Evolutionary conservation across 1,140 invertebrate species (phyloP).

Genomic region (Chymomyza costata): DNA sequence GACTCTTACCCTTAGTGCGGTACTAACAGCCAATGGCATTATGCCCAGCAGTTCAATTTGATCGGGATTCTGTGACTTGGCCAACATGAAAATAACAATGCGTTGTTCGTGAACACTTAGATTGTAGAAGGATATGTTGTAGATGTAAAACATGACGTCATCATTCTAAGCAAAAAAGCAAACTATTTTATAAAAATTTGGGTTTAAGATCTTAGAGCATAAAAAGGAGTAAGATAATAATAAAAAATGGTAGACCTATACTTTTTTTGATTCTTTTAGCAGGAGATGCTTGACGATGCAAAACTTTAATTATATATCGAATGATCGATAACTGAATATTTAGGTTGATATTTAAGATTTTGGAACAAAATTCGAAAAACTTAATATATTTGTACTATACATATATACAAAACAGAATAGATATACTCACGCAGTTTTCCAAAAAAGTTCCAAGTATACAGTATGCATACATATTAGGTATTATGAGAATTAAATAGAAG

Average conservation of each 20-base stretch:
- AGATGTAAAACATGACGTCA: slow-evolving; percentile 31
- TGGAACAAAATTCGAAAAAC: no score
- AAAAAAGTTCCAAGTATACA: slow-evolving; percentile 44
- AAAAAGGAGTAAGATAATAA: no score
- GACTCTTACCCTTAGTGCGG: slow-evolving; percentile 40
- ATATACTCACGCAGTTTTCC: slow-evolving; percentile 30
- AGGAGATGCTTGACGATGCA: no score
- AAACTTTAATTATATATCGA: no score
- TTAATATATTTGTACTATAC: no score
- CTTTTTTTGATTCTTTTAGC: not conserved
- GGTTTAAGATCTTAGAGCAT: no score
- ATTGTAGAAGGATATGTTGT: slow-evolving; percentile 45
- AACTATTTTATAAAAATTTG: not conserved
- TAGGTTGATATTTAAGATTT: no score
- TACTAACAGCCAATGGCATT: slow-evolving; percentile 37
- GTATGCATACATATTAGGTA: slow-evolving; percentile 36
- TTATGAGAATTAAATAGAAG: slow-evolving; percentile 15
- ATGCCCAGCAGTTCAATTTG: slow-evolving; percentile 28
- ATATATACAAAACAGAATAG: no score
- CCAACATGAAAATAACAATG: slow-evolving; percentile 33
- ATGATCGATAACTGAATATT: no score
- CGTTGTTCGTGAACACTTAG: slow-evolving; percentile 22
- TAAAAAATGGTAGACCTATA: not conserved
- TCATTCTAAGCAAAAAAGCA: slow-evolving; percentile 13
- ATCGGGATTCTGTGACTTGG: slow-evolving; percentile 25